Conservation (phyloP, 2,797 vertebrate species). For the Graptemys geographica region DNA sequence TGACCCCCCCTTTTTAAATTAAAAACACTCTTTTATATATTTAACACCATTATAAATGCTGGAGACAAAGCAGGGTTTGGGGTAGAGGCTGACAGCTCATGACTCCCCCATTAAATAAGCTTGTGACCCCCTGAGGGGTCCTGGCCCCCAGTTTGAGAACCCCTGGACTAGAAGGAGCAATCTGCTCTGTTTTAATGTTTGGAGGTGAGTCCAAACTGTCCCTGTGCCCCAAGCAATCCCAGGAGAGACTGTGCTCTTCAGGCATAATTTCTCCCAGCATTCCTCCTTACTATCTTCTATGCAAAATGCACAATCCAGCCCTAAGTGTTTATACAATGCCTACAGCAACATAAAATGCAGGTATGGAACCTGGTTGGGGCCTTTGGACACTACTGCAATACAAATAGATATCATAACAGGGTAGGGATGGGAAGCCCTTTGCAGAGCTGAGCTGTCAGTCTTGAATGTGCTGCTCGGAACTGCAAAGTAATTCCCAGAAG, state of each 20-base stretch:
- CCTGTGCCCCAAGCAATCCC: neutral
- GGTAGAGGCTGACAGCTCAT: no score
- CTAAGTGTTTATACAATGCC: fast-evolving
- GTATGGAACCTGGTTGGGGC: neutral
- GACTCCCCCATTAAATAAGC: no score
- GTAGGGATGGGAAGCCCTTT: neutral
- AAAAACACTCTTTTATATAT: no score
- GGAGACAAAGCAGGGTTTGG: no score
- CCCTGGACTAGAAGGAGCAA: neutral
- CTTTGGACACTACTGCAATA: neutral
- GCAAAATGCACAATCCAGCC: neutral
- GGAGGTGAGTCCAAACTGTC: neutral
- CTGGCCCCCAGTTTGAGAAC: no score
- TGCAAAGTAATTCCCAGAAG: conserved; percentile 14
- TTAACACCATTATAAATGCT: no score
- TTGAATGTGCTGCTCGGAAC: neutral
- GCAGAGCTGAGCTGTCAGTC: neutral
- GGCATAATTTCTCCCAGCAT: neutral
- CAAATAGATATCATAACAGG: neutral
- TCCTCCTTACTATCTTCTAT: neutral
- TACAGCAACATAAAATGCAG: neutral
- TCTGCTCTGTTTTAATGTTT: neutral
- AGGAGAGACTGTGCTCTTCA: neutral
- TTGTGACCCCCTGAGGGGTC: no score
- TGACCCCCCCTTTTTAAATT: no score